Conservation (phyloP, 2,888 invertebrate genomes). For the Scaptomyza polygonia region DNA sequence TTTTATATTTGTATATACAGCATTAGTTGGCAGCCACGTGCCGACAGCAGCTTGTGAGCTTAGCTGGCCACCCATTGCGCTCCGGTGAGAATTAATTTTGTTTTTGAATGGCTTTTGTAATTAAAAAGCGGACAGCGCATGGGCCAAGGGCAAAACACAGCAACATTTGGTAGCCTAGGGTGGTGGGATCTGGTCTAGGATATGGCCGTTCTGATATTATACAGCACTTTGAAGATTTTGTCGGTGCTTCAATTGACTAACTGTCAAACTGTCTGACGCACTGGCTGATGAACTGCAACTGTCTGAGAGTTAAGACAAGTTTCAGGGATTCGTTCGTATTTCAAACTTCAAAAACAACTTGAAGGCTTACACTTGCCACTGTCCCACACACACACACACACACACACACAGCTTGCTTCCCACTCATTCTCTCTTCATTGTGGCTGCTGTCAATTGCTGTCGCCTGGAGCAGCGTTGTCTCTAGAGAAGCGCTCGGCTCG, state of each 20-base stretch:
- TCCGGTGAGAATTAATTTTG: slow-evolving; percentile 59
- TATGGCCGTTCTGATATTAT: background rate
- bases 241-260: slow-evolving; percentile 44
- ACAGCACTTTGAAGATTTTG: slow-evolving; percentile 32
- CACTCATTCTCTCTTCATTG: slow-evolving; percentile 6
- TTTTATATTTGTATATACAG: slow-evolving; percentile 16
- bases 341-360: slow-evolving; percentile 56
- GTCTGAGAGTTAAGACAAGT: slow-evolving; percentile 16
- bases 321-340: slow-evolving; percentile 23
- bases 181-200: background rate
- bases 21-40: slow-evolving; percentile 59
- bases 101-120: slow-evolving; percentile 68
- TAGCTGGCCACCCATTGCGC: slow-evolving; percentile 37
- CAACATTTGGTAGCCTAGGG: background rate
- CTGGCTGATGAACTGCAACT: slow-evolving; percentile 65
- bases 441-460: slow-evolving; percentile 54
- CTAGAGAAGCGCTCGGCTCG: slow-evolving; percentile 40
- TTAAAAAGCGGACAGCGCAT: slow-evolving; percentile 60
- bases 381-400: background rate
- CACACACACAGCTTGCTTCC: background rate
- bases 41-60: slow-evolving; percentile 55
- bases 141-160: slow-evolving; percentile 7
- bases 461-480: slow-evolving; percentile 31
- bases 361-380: slow-evolving; percentile 1
- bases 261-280: slow-evolving; percentile 36